phyloP scores from a whole-genome alignment of 1,140 invertebrate species.

The Anoplolepis gracilipes region DNA sequence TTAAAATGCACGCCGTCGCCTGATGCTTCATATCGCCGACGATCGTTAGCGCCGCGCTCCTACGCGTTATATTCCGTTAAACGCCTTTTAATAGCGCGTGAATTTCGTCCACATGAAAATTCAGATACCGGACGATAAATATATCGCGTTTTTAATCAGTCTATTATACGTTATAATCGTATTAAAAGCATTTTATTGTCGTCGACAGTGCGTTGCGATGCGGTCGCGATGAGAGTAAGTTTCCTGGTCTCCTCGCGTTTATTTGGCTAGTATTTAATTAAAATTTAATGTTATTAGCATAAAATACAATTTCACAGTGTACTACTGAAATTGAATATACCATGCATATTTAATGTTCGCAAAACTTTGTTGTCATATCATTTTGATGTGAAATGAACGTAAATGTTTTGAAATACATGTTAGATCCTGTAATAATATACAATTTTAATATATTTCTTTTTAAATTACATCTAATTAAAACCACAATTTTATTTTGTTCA shows the following conservation, averaged over 20 bases:
- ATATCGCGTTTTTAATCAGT: constrained; percentile 37
- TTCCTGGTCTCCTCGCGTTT: not conserved
- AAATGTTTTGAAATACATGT: not conserved
- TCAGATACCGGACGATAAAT: constrained; percentile 48
- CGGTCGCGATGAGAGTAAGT: constrained; percentile 13
- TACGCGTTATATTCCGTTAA: constrained; percentile 50
- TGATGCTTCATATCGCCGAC: constrained; percentile 36
- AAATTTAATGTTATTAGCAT: constrained; percentile 13
- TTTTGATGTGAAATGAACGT: not conserved
- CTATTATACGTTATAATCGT: constrained; percentile 33
- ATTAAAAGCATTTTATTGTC: constrained; percentile 17
- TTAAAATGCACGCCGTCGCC: constrained; percentile 50
- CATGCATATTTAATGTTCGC: not conserved
- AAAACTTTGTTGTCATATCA: not conserved
- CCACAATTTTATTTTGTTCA: not conserved
- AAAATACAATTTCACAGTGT: not conserved
- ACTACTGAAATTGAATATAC: not conserved
- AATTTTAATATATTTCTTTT: constrained; percentile 28
- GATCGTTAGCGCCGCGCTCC: constrained; percentile 46
- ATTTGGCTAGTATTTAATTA: constrained; percentile 9
- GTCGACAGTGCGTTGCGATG: not conserved
- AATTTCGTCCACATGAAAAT: constrained; percentile 43
- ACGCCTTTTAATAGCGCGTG: constrained; percentile 54
- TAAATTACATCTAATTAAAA: not conserved
- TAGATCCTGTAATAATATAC: not conserved